Conservation (phyloP, 2,888 invertebrate species). For the Aquatica leii region DNA sequence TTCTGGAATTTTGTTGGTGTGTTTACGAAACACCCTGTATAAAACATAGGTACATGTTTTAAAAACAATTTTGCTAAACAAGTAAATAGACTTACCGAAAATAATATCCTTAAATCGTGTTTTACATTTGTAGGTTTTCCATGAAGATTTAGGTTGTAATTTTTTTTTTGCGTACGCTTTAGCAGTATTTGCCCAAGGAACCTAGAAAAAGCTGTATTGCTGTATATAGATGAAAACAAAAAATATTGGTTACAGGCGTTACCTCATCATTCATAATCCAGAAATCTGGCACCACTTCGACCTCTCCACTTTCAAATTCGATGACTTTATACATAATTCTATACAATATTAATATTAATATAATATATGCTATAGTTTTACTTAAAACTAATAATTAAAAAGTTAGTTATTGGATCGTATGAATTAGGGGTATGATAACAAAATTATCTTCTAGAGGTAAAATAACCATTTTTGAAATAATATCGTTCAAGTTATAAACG, state of each 20-base stretch:
- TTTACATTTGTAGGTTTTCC: conserved; percentile 7
- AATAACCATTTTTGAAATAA: conserved; percentile 8
- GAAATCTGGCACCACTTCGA: conserved; percentile 1
- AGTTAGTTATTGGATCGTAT: neutral
- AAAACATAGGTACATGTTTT: neutral
- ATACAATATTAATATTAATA: neutral
- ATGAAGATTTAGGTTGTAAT: neutral
- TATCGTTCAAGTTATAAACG: neutral
- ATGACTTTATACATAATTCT: conserved; percentile 3
- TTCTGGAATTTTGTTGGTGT: no score
- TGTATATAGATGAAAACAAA: no score
- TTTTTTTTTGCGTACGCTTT: conserved; percentile 6
- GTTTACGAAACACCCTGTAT: no score
- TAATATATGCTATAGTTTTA: conserved; percentile 4
- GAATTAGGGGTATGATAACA: neutral
- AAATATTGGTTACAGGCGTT: neutral
- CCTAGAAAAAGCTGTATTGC: no score
- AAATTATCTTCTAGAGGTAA: conserved; percentile 3
- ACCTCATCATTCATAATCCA: conserved; percentile 5
- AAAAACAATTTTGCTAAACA: neutral
- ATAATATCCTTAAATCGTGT: conserved; percentile 4
- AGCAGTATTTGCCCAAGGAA: conserved; percentile 6
- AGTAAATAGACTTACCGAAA: conserved; percentile 7
- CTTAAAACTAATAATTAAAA: conserved; percentile 8
- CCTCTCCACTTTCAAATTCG: conserved; percentile 6